Conservation (phyloP, 2,113 vertebrate species). For the Brachirus orientalis region DNA sequence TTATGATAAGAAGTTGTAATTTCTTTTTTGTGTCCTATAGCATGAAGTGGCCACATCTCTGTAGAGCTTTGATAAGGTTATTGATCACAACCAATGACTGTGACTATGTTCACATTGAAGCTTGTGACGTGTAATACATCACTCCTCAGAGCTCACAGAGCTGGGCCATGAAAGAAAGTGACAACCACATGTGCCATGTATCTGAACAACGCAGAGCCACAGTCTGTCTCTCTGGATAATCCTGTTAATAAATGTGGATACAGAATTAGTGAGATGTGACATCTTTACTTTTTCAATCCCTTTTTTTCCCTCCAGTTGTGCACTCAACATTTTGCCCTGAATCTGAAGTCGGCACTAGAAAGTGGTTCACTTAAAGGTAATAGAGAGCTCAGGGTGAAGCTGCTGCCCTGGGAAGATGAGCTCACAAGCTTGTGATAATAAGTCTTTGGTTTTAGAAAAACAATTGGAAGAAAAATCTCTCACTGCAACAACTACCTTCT, state of each 20-base stretch:
- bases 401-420: too few species aligned
- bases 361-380: conserved; percentile 15
- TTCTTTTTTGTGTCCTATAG: neutral
- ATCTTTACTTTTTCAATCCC: neutral
- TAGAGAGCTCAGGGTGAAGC: conserved; percentile 5
- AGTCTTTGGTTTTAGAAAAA: too few species aligned
- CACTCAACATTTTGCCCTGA: neutral
- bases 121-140: conserved; percentile 1
- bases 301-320: neutral
- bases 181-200: neutral
- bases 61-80: conserved; percentile 21
- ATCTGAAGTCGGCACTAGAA: neutral
- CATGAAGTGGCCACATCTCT: conserved; percentile 5
- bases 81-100: conserved; percentile 24
- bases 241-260: too few species aligned
- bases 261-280: too few species aligned
- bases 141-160: conserved; percentile 2
- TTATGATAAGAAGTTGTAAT: conserved; percentile 5
- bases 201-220: too few species aligned
- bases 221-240: too few species aligned
- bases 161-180: neutral
- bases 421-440: too few species aligned
- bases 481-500: too few species aligned
- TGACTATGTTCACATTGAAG: conserved; percentile 4
- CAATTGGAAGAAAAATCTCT: too few species aligned